phyloP scores from a whole-genome alignment of 64 coral and sea anemone genomes.

The Montipora sp. region DNA sequence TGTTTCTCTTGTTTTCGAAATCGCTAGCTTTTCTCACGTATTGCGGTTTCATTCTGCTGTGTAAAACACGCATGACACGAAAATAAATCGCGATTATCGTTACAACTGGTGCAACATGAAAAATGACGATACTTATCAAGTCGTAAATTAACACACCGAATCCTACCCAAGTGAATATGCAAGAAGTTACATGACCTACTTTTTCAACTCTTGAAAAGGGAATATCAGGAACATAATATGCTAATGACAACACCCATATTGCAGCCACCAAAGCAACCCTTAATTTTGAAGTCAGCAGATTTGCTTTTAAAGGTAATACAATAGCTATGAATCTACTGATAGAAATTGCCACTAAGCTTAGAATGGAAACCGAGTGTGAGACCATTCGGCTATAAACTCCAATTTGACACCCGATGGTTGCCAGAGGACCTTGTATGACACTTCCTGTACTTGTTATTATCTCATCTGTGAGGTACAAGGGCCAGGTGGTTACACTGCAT shows the following conservation, averaged over 20 bases:
- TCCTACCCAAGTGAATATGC: neutral
- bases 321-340: neutral
- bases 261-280: neutral
- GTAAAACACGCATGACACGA: neutral
- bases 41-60: neutral
- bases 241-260: neutral
- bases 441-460: constrained; percentile 14
- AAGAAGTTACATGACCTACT: neutral
- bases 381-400: neutral
- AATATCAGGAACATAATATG: neutral
- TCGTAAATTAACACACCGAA: neutral
- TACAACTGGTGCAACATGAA: neutral
- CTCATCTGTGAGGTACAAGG: constrained; percentile 15
- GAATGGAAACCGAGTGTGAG: neutral
- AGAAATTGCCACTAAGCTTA: constrained; percentile 11
- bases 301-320: neutral
- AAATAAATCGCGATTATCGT: neutral
- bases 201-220: neutral
- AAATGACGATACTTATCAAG: neutral
- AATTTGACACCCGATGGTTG: neutral
- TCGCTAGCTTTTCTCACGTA: neutral
- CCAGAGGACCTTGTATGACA: neutral
- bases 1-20: neutral
- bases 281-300: neutral
- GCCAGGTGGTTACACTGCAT: neutral